phyloP scores from a whole-genome alignment of 35 echinoderm and acorn worm species.

The Holothuria glaberrima region DNA sequence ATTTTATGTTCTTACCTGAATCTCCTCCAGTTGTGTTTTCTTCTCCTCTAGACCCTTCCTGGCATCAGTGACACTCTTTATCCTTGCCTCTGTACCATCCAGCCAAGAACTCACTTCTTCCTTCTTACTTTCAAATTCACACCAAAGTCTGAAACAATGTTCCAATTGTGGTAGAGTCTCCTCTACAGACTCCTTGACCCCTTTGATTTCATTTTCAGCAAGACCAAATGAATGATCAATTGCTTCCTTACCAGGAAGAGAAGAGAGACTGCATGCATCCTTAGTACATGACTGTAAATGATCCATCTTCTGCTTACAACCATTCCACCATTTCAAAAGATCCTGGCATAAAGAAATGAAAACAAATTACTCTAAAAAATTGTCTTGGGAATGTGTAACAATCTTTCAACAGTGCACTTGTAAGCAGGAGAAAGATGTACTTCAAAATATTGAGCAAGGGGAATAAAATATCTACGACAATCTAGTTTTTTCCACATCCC shows the following conservation, averaged over 20 bases:
- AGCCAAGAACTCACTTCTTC: not conserved
- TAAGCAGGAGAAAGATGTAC: no score
- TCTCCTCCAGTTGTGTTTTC: not conserved
- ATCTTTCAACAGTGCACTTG: no score
- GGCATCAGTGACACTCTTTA: not conserved
- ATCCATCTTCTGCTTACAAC: not conserved
- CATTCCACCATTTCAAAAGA: not conserved
- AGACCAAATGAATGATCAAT: not conserved
- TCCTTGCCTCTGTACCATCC: not conserved
- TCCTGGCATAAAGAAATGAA: not conserved
- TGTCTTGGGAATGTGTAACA: not conserved
- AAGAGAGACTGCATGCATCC: conserved; percentile 31
- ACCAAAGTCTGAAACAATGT: conserved; percentile 11
- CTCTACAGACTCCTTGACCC: not conserved
- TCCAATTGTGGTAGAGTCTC: not conserved
- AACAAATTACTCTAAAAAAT: not conserved
- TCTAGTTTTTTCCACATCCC: no score
- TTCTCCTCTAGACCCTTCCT: not conserved
- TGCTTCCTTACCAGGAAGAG: conserved; percentile 22
- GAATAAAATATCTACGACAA: no score
- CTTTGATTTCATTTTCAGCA: not conserved
- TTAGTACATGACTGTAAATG: not conserved
- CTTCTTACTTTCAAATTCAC: conserved; percentile 5
- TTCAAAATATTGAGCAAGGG: no score
- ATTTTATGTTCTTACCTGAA: conserved; percentile 2